Evolutionary conservation across 2,113 vertebrate genomes (phyloP), one percentile per base, ranked within the genome.

Genomic region (Columba livia): DNA sequence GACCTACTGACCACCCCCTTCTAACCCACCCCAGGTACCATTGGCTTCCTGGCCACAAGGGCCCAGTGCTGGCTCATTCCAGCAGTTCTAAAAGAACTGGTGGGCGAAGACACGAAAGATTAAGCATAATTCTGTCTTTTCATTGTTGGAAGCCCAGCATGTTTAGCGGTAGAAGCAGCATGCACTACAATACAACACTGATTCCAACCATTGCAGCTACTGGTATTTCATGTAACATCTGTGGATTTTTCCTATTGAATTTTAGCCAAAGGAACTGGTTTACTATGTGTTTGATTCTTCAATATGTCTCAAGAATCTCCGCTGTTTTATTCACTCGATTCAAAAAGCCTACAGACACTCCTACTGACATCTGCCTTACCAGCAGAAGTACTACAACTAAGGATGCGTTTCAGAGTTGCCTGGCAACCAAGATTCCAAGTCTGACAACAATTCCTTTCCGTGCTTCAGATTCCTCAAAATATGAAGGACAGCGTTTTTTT

Each of bases 141-240:
- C 34, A 5, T 3, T 61, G 40, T 11, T 32, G 25, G 34, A 80
- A 77, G 36, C 81, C 56, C 28, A 85, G 31, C 10, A 48, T 5
- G 24, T 50, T 36, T 40, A 54, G 58, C 4, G 7, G 13, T 38
- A 48, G 2, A 44, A 40, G n/a, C 40, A 80, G 58, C 10, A 2
- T 3, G 10, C 8, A 3, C 53, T 88, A 54, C 48, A 93, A n/a
- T 12, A 67, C 16, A 62, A 16, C 29, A 18, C 58, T 10, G 25
- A 80, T 36, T 75, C 23, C 32, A 89, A 56, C 47, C 29, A 50
- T 12, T 51, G 72, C 31, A 89, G 70, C 29, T 40, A 50, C 28
- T 8, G 15, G 5, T 29, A 28, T 36, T 51, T 81, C 80, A 77
- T 0, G 0, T 16, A 50, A 54, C 1, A 0, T 4, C 5, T 29